Evolutionary conservation across 2,797 vertebrate species (phyloP).

Genomic region (Steatocranus sp.): DNA sequence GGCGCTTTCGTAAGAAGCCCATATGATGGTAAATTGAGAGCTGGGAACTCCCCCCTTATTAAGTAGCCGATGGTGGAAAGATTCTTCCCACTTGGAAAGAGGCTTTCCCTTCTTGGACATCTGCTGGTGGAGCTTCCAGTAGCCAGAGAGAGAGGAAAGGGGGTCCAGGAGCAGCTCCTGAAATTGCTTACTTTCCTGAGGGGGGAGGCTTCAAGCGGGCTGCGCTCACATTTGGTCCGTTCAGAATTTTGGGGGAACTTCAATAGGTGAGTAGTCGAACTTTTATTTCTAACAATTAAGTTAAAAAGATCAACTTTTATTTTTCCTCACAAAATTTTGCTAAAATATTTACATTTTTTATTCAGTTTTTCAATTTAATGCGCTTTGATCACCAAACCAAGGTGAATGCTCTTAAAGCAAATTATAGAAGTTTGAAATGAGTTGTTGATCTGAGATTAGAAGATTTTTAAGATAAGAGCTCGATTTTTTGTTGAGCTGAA

Average conservation of each 20-base stretch:
- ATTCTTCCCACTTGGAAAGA: slow-evolving; percentile 88
- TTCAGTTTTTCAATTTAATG: neutral
- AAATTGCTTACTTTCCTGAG: slow-evolving; percentile 34
- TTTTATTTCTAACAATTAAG: neutral
- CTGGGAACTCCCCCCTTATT: slow-evolving; percentile 93
- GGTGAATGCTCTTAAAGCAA: neutral
- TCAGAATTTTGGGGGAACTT: slow-evolving; percentile 6
- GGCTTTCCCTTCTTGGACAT: slow-evolving; percentile 80
- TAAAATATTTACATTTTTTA: rapidly evolving
- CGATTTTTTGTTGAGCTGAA: neutral
- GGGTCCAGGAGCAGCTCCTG: slow-evolving; percentile 54
- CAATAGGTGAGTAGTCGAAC: slow-evolving; percentile 46
- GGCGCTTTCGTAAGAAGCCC: slow-evolving; percentile 86
- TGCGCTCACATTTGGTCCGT: slow-evolving; percentile 19
- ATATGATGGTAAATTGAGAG: slow-evolving; percentile 80
- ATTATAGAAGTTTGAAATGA: rapidly evolving
- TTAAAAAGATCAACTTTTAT: neutral
- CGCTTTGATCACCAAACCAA: neutral
- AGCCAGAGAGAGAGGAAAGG: slow-evolving; percentile 57
- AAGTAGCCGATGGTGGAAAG: slow-evolving; percentile 89
- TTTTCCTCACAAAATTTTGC: neutral
- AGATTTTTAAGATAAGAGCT: neutral
- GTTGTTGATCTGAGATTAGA: neutral
- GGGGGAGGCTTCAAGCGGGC: slow-evolving; percentile 49
- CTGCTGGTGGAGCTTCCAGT: slow-evolving; percentile 66